These are phyloP conservation scores for Acanthisitta chloris DNA, from an alignment of 2,113 vertebrate species.

Conservation along the genomic window DNA sequence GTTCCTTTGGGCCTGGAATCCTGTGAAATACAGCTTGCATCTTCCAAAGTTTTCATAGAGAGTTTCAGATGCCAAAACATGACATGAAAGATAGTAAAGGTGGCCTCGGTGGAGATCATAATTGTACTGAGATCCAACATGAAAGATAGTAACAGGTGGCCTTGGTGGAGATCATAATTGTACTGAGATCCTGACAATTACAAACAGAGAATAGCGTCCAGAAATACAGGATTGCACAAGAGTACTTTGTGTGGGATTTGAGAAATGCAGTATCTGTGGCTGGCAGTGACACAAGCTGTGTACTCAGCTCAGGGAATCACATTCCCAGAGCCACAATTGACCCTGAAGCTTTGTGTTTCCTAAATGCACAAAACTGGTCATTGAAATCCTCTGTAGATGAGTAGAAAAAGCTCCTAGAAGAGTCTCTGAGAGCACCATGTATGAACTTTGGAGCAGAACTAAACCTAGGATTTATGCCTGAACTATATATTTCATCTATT, in stretches of 20 bases:
- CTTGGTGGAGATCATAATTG: background rate
- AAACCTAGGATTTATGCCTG: background rate
- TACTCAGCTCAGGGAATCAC: background rate
- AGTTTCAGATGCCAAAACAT: background rate
- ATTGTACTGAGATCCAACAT: accelerated
- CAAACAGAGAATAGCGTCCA: background rate
- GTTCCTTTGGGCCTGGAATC: background rate
- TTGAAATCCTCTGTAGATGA: background rate
- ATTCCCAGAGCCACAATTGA: background rate
- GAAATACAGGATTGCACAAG: background rate
- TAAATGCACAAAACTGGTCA: background rate
- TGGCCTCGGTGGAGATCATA: background rate
- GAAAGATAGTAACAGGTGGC: background rate
- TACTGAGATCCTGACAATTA: background rate
- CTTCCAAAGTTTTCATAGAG: background rate
- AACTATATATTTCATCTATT: background rate
- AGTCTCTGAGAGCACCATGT: background rate
- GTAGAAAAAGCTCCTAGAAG: background rate
- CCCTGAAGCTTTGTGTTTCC: background rate
- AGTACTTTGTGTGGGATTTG: background rate
- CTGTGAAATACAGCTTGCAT: background rate
- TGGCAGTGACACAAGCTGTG: background rate
- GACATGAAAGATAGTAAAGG: accelerated
- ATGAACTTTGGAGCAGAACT: background rate
- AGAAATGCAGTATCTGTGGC: background rate